Evolutionary conservation across 2,113 vertebrate genomes (phyloP).

Genomic region (Puntigrus tetrazona): DNA sequence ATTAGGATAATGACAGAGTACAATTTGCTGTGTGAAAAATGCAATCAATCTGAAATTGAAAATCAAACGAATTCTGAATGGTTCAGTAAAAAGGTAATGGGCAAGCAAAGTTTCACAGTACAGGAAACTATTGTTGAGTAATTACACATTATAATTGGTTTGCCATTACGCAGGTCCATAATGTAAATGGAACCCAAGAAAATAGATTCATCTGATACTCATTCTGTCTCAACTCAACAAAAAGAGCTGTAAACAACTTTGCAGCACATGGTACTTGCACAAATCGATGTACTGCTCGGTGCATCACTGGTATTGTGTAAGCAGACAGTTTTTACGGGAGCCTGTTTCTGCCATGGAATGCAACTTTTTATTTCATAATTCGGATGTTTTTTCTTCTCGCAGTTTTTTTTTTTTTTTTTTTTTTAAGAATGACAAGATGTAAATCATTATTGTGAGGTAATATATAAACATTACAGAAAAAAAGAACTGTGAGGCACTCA

Average conservation of each 20-base stretch:
- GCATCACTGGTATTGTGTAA: background rate
- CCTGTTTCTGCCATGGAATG: background rate
- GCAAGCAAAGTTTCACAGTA: conserved; percentile 57
- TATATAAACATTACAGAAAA: background rate
- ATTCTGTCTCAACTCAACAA: conserved; percentile 15
- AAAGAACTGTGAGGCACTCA: too few species aligned
- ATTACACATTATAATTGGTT: conserved; percentile 61
- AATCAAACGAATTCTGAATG: conserved; percentile 63
- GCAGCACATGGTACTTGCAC: background rate
- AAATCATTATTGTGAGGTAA: background rate
- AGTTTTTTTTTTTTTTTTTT: too few species aligned
- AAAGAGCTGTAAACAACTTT: conserved; percentile 1
- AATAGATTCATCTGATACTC: conserved; percentile 16
- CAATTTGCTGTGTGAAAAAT: conserved; percentile 61
- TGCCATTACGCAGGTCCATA: conserved; percentile 26
- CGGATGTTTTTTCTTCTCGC: too few species aligned
- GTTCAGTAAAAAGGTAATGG: conserved; percentile 49
- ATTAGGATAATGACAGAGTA: conserved; percentile 72
- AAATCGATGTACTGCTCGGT: background rate
- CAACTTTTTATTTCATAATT: background rate
- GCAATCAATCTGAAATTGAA: conserved; percentile 61
- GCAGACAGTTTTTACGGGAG: background rate
- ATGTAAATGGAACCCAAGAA: conserved; percentile 5
- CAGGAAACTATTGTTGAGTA: conserved; percentile 61
- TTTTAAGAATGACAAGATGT: too few species aligned